A percentile compares a stretch with the other conserved stretches of the same genome.
Evolutionary conservation across 2,888 invertebrate genomes (phyloP).

Genomic region (Tetramorium bicarinatum): DNA sequence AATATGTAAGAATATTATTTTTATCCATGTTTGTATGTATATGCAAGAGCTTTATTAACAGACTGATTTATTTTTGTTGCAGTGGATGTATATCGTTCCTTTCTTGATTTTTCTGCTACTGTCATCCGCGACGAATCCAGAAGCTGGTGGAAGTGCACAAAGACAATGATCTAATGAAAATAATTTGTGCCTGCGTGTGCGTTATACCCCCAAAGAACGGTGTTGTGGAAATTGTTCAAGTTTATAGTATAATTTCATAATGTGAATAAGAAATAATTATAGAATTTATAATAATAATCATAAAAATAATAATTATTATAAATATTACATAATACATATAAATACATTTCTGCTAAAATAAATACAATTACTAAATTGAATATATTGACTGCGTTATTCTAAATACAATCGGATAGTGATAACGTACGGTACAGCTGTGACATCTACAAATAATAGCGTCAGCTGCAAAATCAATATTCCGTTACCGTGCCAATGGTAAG

Average conservation of each 20-base stretch:
- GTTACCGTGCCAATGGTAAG: conserved; percentile 51
- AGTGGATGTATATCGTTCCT: conserved; percentile 99
- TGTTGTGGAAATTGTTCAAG: conserved; percentile 54
- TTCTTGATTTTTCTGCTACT: conserved; percentile 96
- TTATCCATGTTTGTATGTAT: neutral
- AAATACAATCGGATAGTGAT: neutral
- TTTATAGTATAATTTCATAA: conserved; percentile 64
- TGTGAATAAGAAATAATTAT: too few species aligned
- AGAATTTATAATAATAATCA: too few species aligned
- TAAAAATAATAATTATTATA: conserved; percentile 23
- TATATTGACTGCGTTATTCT: conserved; percentile 12
- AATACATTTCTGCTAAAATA: conserved; percentile 67
- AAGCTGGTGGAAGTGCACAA: conserved; percentile 86
- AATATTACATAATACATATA: conserved; percentile 53
- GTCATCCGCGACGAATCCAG: conserved; percentile 95
- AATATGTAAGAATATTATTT: conserved; percentile 93
- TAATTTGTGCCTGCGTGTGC: conserved; percentile 54
- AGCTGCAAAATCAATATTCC: conserved; percentile 70
- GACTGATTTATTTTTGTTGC: conserved; percentile 86
- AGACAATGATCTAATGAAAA: conserved; percentile 77
- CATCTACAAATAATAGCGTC: conserved; percentile 16
- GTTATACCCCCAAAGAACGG: conserved; percentile 48
- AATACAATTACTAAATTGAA: conserved; percentile 63
- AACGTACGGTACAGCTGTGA: conserved; percentile 3
- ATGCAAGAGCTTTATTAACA: conserved; percentile 12